These are phyloP conservation scores for Triplophysa rosa DNA, from an alignment of 2,113 vertebrate genomes.

Conservation along the genomic window DNA sequence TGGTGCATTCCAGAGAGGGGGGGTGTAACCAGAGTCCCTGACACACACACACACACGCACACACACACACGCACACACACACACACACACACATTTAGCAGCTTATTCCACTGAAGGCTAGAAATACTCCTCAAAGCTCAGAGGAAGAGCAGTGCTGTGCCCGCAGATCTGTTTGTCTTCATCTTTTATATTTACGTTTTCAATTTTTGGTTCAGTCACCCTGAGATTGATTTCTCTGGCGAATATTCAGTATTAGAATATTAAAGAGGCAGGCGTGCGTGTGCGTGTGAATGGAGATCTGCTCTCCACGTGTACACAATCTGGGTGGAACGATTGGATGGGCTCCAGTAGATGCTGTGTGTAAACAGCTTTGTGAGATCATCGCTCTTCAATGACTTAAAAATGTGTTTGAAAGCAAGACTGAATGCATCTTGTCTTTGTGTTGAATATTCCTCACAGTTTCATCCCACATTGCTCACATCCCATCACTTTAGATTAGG, in stretches of 20 bases:
- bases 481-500: too few relatives aligned
- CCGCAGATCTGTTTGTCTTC: too few relatives aligned
- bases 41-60: neutral
- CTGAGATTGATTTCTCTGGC: conserved; percentile 58
- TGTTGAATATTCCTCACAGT: too few relatives aligned
- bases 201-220: neutral
- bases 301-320: conserved; percentile 65
- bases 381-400: conserved; percentile 4
- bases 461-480: too few relatives aligned
- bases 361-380: conserved; percentile 33
- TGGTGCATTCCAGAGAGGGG: conserved; percentile 64
- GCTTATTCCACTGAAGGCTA: conserved; percentile 3
- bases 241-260: conserved; percentile 37
- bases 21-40: conserved; percentile 50
- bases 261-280: conserved; percentile 58
- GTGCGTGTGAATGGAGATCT: conserved; percentile 53
- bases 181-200: too few relatives aligned
- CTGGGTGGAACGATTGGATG: conserved; percentile 70
- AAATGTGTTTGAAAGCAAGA: neutral
- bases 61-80: neutral
- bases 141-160: neutral
- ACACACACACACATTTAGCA: conserved; percentile 1
- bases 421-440: too few relatives aligned
- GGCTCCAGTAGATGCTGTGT: conserved; percentile 52
- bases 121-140: neutral